A percentile compares a stretch with the other conserved stretches of the same genome.
These are phyloP conservation scores for Gobionotothen gibberifrons DNA, from an alignment of 2,797 vertebrate species.

Conservation along the genomic window DNA sequence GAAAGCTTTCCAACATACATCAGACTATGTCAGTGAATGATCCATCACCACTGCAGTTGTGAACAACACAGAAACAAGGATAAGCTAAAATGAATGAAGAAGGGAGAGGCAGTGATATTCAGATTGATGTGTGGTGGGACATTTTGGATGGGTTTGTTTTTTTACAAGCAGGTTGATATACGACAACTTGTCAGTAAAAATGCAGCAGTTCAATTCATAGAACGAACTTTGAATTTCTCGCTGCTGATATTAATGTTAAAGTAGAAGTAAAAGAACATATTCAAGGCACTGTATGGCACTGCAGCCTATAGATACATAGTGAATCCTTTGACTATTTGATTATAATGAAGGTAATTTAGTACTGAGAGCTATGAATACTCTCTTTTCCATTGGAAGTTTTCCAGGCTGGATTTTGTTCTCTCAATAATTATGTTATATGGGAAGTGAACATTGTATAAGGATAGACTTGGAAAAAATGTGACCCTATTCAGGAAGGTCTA, in stretches of 20 bases:
- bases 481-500: background rate
- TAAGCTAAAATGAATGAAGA: constrained; percentile 19
- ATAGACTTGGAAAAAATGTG: background rate
- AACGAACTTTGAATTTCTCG: background rate
- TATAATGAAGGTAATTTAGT: constrained; percentile 2
- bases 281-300: background rate
- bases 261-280: background rate
- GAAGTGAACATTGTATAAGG: background rate
- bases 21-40: constrained; percentile 35
- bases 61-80: constrained; percentile 19
- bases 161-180: constrained; percentile 28
- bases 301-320: background rate
- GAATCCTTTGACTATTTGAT: constrained; percentile 11
- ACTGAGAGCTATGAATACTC: background rate
- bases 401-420: background rate
- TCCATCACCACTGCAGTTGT: constrained; percentile 15
- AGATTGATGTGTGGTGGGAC: constrained; percentile 27
- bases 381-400: constrained; percentile 26
- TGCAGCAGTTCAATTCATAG: background rate
- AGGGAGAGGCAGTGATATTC: constrained; percentile 8
- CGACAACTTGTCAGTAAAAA: background rate
- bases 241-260: constrained; percentile 6
- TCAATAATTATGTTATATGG: background rate
- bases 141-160: background rate
- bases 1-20: constrained; percentile 49